These are phyloP conservation scores for Tinea semifulvella DNA, from an alignment of 2,888 invertebrate species.

Conservation along the genomic window DNA sequence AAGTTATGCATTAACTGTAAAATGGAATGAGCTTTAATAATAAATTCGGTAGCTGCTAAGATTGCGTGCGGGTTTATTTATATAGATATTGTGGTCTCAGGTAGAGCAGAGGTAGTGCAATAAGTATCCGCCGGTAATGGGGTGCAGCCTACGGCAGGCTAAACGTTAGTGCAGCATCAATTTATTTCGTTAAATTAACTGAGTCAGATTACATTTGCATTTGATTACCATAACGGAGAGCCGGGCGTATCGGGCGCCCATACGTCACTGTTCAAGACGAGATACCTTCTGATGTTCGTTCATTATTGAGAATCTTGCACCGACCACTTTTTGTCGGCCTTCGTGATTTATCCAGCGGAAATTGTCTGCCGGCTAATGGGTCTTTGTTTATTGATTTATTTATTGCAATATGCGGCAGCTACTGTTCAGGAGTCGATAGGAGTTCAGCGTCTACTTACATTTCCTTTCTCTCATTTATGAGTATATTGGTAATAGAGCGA, in stretches of 20 bases:
- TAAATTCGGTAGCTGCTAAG: background rate
- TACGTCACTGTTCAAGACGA: constrained; percentile 52
- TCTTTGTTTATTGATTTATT: constrained; percentile 66
- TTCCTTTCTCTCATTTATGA: too few species aligned
- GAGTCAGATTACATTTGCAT: constrained; percentile 58
- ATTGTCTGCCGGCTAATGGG: constrained; percentile 62
- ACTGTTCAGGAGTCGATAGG: constrained; percentile 36
- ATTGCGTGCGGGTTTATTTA: constrained; percentile 1
- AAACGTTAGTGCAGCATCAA: constrained; percentile 37
- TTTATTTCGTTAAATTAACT: constrained; percentile 64
- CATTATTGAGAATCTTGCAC: constrained; percentile 35
- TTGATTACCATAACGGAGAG: constrained; percentile 58
- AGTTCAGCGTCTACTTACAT: constrained; percentile 29
- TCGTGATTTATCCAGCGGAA: constrained; percentile 63
- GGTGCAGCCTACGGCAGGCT: constrained; percentile 12
- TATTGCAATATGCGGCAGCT: constrained; percentile 61
- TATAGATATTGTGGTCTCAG: constrained; percentile 11
- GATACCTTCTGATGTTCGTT: constrained; percentile 36
- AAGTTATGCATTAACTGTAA: too few species aligned
- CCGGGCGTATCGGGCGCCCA: constrained; percentile 44
- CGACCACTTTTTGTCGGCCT: constrained; percentile 40
- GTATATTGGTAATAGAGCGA: too few species aligned
- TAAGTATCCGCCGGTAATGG: constrained; percentile 19
- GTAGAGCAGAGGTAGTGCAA: constrained; percentile 16
- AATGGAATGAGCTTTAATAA: too few species aligned